Base-by-base conservation (phyloP, 2,888 invertebrate genomes). In the Andrena dorsata region DNA sequence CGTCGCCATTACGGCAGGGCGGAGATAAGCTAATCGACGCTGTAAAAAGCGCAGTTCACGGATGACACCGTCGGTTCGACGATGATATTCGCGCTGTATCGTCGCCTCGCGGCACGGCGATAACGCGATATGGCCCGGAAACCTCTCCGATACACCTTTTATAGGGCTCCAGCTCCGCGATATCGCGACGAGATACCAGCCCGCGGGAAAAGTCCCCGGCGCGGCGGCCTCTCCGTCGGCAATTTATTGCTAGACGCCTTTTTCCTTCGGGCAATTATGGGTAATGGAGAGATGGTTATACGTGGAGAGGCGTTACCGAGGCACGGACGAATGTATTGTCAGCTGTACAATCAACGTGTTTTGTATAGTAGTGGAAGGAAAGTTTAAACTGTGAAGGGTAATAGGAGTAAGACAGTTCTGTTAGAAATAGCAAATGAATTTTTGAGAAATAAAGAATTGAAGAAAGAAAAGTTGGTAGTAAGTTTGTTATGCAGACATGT, bases 1-100 rank as follows among this genome's bases (percentile, higher is more conserved):
- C 73, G 81, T 41, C 79, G 82, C 85, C 86, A 82, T 86, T 89
- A 90, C 84, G 77, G 66, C 65, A 23, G 58, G 56, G 35, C 72
- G 32, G 28, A 86, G 89, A 89, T 90, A 90, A 89, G 88, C 86
- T 91, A 90, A 91, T 91, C 91, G 88, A 69, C 76, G 77, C 80
- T 83, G 88, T 88, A 91, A 89, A 88, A 84, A 86, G 73, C 79
- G 84, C 80, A 80, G 87, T 90, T 86, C 82, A 77, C 72, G 79
- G 51, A 83, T 85, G 83, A 86, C 87, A 86, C 73, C 78, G 88
- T 85, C 60, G 86, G 75, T 85, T 83, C 81, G 76, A 61, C 77
- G 76, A 71, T 76, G 79, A 88, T 81, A 84, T 74, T 79, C 76
- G 64, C 13, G 78, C n/a, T 68, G 61, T 73, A 75, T 64, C 84